A percentile compares a stretch with the other conserved stretches of the same genome.
Evolutionary conservation across 2,113 vertebrate genomes (phyloP).

Genomic region (Galemys pyrenaicus): DNA sequence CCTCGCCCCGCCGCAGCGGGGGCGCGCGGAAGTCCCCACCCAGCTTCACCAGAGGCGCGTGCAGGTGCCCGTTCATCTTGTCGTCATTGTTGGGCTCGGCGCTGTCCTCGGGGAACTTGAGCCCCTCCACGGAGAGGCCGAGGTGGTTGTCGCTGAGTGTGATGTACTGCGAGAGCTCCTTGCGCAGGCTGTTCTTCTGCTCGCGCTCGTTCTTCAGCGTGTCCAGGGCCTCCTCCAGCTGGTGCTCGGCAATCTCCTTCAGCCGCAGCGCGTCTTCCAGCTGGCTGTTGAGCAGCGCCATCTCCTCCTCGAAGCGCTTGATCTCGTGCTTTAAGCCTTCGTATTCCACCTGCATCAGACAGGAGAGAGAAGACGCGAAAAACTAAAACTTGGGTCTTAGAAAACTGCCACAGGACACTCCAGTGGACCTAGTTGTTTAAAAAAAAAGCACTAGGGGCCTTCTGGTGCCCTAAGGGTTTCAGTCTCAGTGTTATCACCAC

Average conservation of each 20-base stretch:
- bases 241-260: slow-evolving; percentile 96
- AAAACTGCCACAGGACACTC: slow-evolving; percentile 78
- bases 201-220: slow-evolving; percentile 96
- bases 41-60: slow-evolving; percentile 88
- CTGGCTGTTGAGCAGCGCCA: slow-evolving; percentile 96
- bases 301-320: slow-evolving; percentile 97
- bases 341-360: slow-evolving; percentile 93
- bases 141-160: slow-evolving; percentile 95
- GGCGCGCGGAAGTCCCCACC: slow-evolving; percentile 90
- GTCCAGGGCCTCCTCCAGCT: slow-evolving; percentile 96
- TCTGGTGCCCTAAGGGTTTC: no score
- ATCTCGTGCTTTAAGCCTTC: slow-evolving; percentile 99
- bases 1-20: slow-evolving; percentile 90
- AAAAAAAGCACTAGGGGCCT: background rate
- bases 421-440: slow-evolving; percentile 55
- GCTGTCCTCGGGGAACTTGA: slow-evolving; percentile 92
- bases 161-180: slow-evolving; percentile 96
- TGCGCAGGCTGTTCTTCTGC: slow-evolving; percentile 96
- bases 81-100: slow-evolving; percentile 90
- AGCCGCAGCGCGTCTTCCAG: slow-evolving; percentile 96
- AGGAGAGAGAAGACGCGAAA: slow-evolving; percentile 86
- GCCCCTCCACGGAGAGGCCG: slow-evolving; percentile 93
- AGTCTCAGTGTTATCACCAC: no score
- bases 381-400: slow-evolving; percentile 85
- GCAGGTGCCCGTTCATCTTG: slow-evolving; percentile 91